Evolutionary conservation across 2,888 invertebrate genomes (phyloP).

Genomic region (Dorcus hopei): DNA sequence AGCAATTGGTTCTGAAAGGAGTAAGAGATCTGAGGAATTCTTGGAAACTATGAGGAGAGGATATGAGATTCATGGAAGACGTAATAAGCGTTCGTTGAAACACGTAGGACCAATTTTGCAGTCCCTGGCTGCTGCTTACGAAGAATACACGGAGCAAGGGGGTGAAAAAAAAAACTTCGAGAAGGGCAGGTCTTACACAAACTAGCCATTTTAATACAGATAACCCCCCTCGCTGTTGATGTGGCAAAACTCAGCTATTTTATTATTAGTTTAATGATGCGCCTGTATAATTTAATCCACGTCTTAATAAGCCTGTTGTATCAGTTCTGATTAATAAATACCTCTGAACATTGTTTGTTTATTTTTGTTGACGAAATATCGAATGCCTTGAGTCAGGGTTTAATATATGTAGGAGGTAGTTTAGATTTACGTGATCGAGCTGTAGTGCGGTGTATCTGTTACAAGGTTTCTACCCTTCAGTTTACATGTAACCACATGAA

Average conservation of each 20-base stretch:
- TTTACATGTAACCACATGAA: conserved; percentile 14
- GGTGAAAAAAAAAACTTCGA: conserved; percentile 38
- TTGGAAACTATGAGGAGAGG: conserved; percentile 27
- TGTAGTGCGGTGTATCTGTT: conserved; percentile 12
- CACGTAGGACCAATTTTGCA: conserved; percentile 41
- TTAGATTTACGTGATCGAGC: conserved; percentile 4
- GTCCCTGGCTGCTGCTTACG: conserved; percentile 40
- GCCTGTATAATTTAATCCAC: conserved; percentile 24
- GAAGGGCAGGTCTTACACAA: conserved; percentile 38
- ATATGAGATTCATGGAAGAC: no score
- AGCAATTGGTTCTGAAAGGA: neutral
- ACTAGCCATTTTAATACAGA: conserved; percentile 37
- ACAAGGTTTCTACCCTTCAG: conserved; percentile 14
- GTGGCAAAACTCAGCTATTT: conserved; percentile 36
- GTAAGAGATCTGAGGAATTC: conserved; percentile 4
- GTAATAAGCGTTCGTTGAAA: conserved; percentile 34
- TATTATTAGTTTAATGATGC: conserved; percentile 29
- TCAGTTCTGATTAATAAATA: conserved; percentile 12
- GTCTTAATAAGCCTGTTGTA: conserved; percentile 19
- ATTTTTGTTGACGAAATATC: no score
- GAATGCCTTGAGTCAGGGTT: no score
- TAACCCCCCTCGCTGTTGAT: conserved; percentile 36
- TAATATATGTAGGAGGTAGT: no score
- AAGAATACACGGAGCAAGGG: conserved; percentile 37
- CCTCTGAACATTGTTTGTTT: no score